Conservation (phyloP, 2,797 vertebrate species). For the Schizothorax lantsangensis region DNA sequence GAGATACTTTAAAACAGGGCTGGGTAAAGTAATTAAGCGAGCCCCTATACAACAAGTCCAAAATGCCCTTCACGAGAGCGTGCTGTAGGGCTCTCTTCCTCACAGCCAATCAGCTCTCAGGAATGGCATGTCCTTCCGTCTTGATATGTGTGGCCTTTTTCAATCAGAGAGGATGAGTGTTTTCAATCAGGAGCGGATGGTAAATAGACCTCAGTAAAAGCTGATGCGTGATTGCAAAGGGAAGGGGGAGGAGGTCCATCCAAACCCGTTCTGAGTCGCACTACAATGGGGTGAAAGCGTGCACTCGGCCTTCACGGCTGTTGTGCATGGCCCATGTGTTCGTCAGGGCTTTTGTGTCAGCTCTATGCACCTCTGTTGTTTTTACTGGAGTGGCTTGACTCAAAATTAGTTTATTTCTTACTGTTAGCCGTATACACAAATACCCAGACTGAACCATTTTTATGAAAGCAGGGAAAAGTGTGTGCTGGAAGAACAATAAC, state of each 20-base stretch:
- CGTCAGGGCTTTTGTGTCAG: background rate
- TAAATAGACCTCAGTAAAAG: constrained; percentile 60
- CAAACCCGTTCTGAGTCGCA: constrained; percentile 10
- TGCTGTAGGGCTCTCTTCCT: constrained; percentile 49
- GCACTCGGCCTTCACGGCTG: constrained; percentile 6
- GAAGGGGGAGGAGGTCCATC: constrained; percentile 32
- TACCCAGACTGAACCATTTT: background rate
- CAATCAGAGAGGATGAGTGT: constrained; percentile 63
- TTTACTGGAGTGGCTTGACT: background rate
- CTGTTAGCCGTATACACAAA: background rate
- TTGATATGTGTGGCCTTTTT: constrained; percentile 60
- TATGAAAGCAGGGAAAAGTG: background rate
- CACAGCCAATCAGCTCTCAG: constrained; percentile 56
- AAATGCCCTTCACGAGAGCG: constrained; percentile 55
- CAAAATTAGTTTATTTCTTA: background rate
- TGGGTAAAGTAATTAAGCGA: constrained; percentile 58
- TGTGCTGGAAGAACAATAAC: background rate
- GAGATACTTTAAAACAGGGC: constrained; percentile 59
- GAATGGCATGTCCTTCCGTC: constrained; percentile 42
- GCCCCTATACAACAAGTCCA: constrained; percentile 55
- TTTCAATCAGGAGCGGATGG: constrained; percentile 61
- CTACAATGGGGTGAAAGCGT: constrained; percentile 29
- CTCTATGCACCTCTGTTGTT: background rate
- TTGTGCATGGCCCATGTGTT: background rate
- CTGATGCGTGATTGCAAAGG: constrained; percentile 59